These are phyloP conservation scores for Sardinella longiceps DNA, from an alignment of 2,797 vertebrate genomes.

Conservation along the genomic window DNA sequence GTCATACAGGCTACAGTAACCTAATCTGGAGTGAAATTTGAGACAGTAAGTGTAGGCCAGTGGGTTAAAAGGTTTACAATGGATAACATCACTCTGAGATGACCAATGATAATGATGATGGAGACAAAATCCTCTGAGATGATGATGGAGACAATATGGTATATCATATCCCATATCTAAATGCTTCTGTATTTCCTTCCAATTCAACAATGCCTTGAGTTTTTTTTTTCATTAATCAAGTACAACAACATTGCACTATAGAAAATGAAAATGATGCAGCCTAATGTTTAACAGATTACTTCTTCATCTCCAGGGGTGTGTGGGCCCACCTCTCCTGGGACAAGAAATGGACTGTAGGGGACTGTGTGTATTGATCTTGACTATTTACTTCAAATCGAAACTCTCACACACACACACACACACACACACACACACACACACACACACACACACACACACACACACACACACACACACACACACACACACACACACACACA, in stretches of 20 bases:
- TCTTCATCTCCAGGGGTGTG: constrained; percentile 1
- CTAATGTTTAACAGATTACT: not conserved
- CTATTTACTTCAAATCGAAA: not conserved
- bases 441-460: constrained; percentile 18
- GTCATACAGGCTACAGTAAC: not conserved
- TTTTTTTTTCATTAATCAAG: too few relatives aligned
- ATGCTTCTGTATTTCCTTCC: not conserved
- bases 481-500: constrained; percentile 1
- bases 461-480: constrained; percentile 11
- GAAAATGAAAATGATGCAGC: not conserved
- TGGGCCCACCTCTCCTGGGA: not conserved
- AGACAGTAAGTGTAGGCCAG: not conserved
- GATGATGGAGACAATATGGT: not conserved
- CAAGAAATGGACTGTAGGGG: not conserved
- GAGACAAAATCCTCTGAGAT: not conserved
- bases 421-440: constrained; percentile 2
- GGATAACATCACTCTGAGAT: not conserved
- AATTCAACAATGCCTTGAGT: not conserved
- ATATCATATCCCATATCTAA: not conserved
- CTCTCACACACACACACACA: constrained; percentile 14
- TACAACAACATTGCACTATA: constrained; percentile 1
- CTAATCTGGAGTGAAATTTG: not conserved
- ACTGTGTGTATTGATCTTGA: not conserved
- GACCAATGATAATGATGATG: not conserved
- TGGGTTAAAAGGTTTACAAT: not conserved